Percentiles rank a stretch among this genome's conserved stretches.
Evolutionary conservation across 2,797 vertebrate species (phyloP).

Genomic region (Parotocinclus haroldoi): DNA sequence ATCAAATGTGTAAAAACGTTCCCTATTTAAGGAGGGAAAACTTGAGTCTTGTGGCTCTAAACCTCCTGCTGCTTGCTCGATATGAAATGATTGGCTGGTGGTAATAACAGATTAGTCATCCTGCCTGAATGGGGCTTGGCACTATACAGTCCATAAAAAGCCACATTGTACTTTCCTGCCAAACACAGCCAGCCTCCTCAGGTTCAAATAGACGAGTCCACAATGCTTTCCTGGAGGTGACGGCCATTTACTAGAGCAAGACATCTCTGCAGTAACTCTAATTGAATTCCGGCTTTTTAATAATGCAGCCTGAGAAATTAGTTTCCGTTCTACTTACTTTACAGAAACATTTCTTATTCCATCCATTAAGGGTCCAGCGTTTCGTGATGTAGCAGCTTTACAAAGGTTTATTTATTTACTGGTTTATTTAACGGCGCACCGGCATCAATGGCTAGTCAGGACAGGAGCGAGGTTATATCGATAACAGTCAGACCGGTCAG

Average conservation of each 20-base stretch:
- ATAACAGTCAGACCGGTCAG: no score
- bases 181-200: conserved; percentile 47
- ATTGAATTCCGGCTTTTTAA: conserved; percentile 3
- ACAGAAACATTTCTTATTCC: no score
- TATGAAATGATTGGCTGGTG: conserved; percentile 52
- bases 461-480: no score
- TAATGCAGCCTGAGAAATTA: background rate
- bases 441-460: no score
- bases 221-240: conserved; percentile 41
- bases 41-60: conserved; percentile 46
- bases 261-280: no score
- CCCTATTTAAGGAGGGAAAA: conserved; percentile 54
- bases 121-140: conserved; percentile 52
- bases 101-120: conserved; percentile 60
- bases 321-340: no score
- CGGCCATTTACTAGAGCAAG: background rate
- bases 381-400: no score
- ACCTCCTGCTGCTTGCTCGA: conserved; percentile 28
- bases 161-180: conserved; percentile 53
- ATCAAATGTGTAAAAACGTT: conserved; percentile 36
- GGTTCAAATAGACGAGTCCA: conserved; percentile 53
- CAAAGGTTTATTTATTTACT: no score
- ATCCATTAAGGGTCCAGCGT: no score
- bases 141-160: conserved; percentile 50
- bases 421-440: no score